Base-by-base conservation (phyloP, 2,113 vertebrate species). In the Tringa solitaria region DNA sequence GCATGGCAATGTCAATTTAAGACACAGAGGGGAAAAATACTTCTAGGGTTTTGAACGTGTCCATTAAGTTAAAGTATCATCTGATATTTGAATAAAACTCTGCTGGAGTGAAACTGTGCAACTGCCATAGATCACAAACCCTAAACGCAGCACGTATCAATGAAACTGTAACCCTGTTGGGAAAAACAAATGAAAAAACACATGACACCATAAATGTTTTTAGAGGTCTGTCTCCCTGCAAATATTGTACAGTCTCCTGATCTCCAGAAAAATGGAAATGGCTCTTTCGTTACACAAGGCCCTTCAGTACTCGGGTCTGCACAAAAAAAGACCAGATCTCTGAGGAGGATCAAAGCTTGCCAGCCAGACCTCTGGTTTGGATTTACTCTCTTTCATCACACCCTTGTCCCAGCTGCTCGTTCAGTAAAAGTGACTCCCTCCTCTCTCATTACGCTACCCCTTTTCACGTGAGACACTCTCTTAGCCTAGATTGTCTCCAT, bases 301-400 rank as follows among this genome's bases (percentile, higher is more conserved):
- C 67, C 16, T 86, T 87, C 46, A 75, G 54, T 39, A 18, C 75
- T 88, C 5, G 1, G 9, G 19, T 77, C 78, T 80, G 60, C 59
- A 77, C 63, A 92, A 91, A 83, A 89, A 32, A 83, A 90, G 50
- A 82, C 14, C 61, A 76, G 45, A 82, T 87, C 65, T 76, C 81
- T 61, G 32, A 88, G 87, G 54, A 94, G 45, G 78, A 86, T 87
- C 67, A 70, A 80, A 67, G 82, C 50, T 77, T 93, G 51, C 45
- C 85, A 93, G 68, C 6, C 63, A 93, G 67, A 61, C 46, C 33
- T 80, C 94, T 93, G 85, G 63, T 90, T 84, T 88, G 79, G 75
- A 85, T 96, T 94, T 80, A 73, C 26, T 53, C 24, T 89, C 70
- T 87, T 95, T 85, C 85, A 94, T 88, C 72, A 74, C 72, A 77